Base-by-base conservation (phyloP, 1,140 invertebrate species). In the Eufriesea mexicana region DNA sequence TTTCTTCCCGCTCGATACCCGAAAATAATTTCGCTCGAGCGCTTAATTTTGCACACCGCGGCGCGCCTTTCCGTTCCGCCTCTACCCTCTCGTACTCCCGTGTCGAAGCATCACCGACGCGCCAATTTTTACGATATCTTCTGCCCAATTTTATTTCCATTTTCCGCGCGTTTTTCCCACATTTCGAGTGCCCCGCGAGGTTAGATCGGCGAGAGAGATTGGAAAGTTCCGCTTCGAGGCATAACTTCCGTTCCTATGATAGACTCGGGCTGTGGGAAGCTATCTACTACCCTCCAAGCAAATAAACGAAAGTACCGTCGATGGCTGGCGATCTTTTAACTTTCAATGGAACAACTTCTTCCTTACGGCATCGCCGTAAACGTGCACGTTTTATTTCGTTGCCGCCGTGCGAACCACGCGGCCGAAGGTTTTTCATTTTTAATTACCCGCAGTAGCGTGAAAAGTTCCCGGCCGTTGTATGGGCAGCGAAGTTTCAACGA, bases 351-450 rank as follows among this genome's bases (percentile, higher is more conserved):
- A 83, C 86, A 87, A 85, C 80, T 88, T 88, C 82, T 67, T 81
- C 70, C 86, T 61, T 55, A 66, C 62, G 71, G 84, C 84, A 51
- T 77, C 86, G 77, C 70, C 73, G 47, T 88, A 89, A 89, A 89
- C 74, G 64, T 4, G 35, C 77, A 54, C 84, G 72, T 89, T 89
- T 89, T 89, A 89, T 89, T 89, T 71, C 75, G 49, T 61, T 66
- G 64, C 83, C 75, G 47, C 35, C 28, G 35, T 49, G 83, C 67
- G 71, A 80, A 71, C 84, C 84, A 80, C 76, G 67, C 45, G 47
- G 73, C 1, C 49, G 55, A 23, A 70, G 83, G 23, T 88, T 84
- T 89, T 89, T 89, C 84, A 89, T 89, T 89, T 89, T 89, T 89
- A 89, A 89, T 89, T 89, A 84, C 73, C 73, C 25, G 64, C 75